Evolutionary conservation across 2,888 invertebrate species (phyloP), one percentile per base, ranked within the genome.

Genomic region (Archips xylosteana): DNA sequence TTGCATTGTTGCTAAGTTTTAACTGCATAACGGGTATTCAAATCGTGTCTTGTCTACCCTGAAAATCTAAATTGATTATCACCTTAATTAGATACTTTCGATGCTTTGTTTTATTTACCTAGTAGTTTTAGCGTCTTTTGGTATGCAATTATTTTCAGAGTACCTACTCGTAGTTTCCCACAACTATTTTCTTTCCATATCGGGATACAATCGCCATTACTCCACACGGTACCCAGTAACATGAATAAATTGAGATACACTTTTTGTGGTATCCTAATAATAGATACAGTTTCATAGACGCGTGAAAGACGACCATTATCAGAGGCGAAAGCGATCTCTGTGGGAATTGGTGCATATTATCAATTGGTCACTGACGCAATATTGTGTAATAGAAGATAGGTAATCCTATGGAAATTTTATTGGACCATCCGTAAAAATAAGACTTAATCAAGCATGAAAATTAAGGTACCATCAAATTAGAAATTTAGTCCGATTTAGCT

Each of bases 261-360:
- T 65, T 74, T 74, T 74, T 70, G 51, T 70, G 49, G 59, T 60
- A 36, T 67, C 10, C 12, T 72, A 72, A 69, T 69, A 59, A 63
- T 73, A 74, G 59, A 59, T 32, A 60, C 45, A 65, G 54, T 54
- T 45, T 68, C 42, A 69, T 12, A 65, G 32, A 51, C 36, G 74
- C 70, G 74, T 74, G 65, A 74, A 74, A 59, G 34, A 32, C 32
- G 15, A 15, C 60, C 49, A 74, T 74, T 70, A 74, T 74, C 57
- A 59, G 13, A 23, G 63, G 68, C 64, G 73, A 70, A 74, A 74
- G 69, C 23, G 64, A 60, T 60, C 13, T 15, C 32, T 13, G 60
- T 51, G 61, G 34, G 74, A 74, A 74, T 70, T 74, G 74, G 74
- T 74, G 74, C 74, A 74, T 70, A 74, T 70, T 74, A 74, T 74